Conservation (phyloP, 1,140 invertebrate genomes). For the Lepidotrigona ventralis region DNA sequence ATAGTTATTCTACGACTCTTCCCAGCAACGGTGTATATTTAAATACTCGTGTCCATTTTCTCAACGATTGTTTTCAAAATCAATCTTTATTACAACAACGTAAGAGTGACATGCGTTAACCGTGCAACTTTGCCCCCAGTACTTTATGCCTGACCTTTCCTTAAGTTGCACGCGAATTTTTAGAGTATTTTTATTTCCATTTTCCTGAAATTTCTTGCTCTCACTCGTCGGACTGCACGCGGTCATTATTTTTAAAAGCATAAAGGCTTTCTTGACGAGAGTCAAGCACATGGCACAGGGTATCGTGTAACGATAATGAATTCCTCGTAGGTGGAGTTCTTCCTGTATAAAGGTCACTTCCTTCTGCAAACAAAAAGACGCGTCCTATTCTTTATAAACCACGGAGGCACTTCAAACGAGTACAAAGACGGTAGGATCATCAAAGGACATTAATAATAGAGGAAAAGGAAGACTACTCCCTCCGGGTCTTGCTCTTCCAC, state of each 20-base stretch:
- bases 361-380: neutral
- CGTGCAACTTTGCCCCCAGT: no score
- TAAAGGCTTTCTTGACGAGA: neutral
- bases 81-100: no score
- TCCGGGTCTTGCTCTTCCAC: neutral
- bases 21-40: no score
- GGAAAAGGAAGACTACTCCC: neutral
- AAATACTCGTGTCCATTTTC: no score
- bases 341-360: conserved; percentile 19
- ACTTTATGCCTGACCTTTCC: no score
- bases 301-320: neutral
- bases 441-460: conserved; percentile 13
- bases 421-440: conserved; percentile 5
- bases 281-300: neutral
- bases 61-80: no score
- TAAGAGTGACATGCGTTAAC: no score
- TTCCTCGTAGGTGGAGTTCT: conserved; percentile 1
- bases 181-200: neutral
- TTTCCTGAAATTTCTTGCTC: neutral
- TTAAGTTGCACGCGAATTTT: neutral
- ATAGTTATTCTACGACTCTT: no score
- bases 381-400: neutral
- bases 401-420: conserved; percentile 8
- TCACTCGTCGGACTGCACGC: neutral
- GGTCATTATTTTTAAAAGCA: neutral